A percentile compares a stretch with the other conserved stretches of the same genome.
phyloP scores from a whole-genome alignment of 2,113 vertebrate species.

The Thymallus thymallus region DNA sequence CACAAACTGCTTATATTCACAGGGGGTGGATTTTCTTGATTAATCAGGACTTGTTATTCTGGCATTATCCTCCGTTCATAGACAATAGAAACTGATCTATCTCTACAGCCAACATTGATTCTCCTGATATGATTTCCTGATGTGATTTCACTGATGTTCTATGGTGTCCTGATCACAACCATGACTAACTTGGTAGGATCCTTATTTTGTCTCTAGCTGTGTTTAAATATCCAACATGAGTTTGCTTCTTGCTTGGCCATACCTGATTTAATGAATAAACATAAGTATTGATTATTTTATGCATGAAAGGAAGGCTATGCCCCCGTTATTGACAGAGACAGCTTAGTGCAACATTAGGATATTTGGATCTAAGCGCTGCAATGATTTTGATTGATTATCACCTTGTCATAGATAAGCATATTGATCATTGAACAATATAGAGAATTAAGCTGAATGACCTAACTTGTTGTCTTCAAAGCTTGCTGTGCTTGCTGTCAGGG shows the following conservation, averaged over 20 bases:
- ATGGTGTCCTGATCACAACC: too few relatives aligned
- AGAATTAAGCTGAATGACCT: conserved; percentile 26
- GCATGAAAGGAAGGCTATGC: not conserved
- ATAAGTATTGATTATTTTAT: conserved; percentile 44
- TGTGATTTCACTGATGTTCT: not conserved
- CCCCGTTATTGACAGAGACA: conserved; percentile 13
- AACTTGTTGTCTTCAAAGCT: conserved; percentile 7
- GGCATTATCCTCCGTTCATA: too few relatives aligned
- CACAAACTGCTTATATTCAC: not conserved
- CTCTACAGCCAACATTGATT: not conserved
- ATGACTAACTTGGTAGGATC: not conserved
- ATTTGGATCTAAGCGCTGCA: conserved; percentile 20
- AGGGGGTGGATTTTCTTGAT: too few relatives aligned
- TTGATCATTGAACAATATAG: conserved; percentile 7
- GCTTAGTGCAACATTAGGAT: conserved; percentile 1
- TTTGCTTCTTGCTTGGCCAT: not conserved
- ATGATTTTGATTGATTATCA: conserved; percentile 21
- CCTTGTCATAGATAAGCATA: conserved; percentile 35
- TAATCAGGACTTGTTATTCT: too few relatives aligned
- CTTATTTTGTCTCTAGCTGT: conserved; percentile 9
- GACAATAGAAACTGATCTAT: too few relatives aligned
- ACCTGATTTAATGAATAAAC: conserved; percentile 29
- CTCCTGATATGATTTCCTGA: not conserved
- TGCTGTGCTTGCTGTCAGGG: conserved; percentile 12
- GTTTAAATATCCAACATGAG: conserved; percentile 17